Base-by-base conservation (phyloP, 2,797 vertebrate species). In the Phalloptychus januarius region DNA sequence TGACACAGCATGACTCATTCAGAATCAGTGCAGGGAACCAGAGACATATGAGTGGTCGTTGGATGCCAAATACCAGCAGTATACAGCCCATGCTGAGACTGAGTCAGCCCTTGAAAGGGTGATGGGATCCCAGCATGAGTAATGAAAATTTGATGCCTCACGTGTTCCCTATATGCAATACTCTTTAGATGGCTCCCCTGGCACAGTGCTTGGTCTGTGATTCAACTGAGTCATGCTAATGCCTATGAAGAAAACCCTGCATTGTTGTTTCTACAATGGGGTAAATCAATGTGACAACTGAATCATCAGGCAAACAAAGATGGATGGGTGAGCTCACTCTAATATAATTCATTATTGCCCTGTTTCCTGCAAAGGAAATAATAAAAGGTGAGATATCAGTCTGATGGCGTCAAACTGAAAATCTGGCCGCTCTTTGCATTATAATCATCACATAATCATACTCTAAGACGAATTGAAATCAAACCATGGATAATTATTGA, bases 71-170 rank as follows among this genome's bases (percentile, higher is more conserved):
- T 77, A 82, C 76, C 82, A 79, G 75, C 70, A 72, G 74, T 65
- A 84, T 79, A 54, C 56, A 76, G 75, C 72, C 42, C 77, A 58
- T 71, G 75, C 75, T 65, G 76, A 71, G 81, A 61, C 75, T 90
- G 84, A 91, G 70, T 93, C 86, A 91, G 79, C 44, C 78, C 72
- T 91, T 83, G 40, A 44, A 71, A 82, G 58, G 71, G 63, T 86
- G 78, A 86, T 76, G 87, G n/a, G 82, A 81, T 92, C 92, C 86
- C 75, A 36, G 82, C 78, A 78, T 91, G 83, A 89, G 86, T 85
- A 88, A 92, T 87, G 70, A 78, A 87, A 86, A 82, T 79, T 33
- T 78, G 65, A 75, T 48, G 36, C 79, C 79, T 72, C 69, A 33
- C 44, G 73, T 77, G 77, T 73, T 71, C 74, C 38, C 75, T 88